Evolutionary conservation across 2,797 vertebrate genomes (phyloP).

Genomic region (Glyptemys insculpta): DNA sequence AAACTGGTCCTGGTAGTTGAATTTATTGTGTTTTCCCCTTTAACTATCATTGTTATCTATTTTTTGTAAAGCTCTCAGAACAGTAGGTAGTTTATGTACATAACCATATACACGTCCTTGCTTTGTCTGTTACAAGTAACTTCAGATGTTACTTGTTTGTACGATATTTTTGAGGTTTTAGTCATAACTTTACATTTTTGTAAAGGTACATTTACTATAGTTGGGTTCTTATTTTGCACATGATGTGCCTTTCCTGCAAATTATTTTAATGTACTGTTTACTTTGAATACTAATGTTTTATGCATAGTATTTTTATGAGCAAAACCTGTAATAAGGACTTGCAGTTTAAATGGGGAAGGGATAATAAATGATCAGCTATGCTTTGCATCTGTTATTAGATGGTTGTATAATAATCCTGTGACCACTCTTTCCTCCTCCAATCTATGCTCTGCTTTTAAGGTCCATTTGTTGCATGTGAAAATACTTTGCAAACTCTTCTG

Average conservation of each 20-base stretch:
- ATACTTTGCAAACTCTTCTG: background rate
- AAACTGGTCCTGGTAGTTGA: background rate
- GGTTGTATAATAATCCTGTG: background rate
- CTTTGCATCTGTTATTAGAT: background rate
- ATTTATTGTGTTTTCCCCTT: background rate
- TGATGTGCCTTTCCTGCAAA: background rate
- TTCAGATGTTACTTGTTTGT: background rate
- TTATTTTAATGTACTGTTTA: background rate
- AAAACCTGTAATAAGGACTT: background rate
- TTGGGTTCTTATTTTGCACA: background rate
- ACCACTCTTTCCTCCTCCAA: background rate
- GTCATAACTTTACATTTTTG: background rate
- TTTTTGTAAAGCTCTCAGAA: background rate
- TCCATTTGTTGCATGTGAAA: background rate
- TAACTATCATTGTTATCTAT: background rate
- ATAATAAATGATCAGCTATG: background rate
- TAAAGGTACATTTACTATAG: background rate
- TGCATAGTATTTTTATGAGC: background rate
- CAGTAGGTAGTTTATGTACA: background rate
- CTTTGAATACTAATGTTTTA: background rate
- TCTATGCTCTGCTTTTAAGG: background rate
- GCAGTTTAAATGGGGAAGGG: background rate
- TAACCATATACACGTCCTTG: background rate
- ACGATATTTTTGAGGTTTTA: background rate
- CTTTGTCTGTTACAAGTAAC: background rate